A percentile compares a stretch with the other conserved stretches of the same genome.
phyloP scores from a whole-genome alignment of 2,888 invertebrate genomes.

The Linnaemya tessellans region DNA sequence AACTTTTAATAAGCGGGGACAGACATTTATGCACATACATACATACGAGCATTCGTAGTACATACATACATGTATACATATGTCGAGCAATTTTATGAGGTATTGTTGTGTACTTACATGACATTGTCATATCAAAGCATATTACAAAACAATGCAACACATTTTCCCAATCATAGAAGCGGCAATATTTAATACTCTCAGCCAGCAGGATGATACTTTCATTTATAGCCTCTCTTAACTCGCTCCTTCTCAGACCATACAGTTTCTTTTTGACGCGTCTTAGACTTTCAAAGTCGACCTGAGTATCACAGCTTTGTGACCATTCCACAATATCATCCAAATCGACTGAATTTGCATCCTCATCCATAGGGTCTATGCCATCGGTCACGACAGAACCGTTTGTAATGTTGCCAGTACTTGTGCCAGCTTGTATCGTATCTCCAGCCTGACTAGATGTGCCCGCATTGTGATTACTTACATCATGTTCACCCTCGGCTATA shows the following conservation, averaged over 20 bases:
- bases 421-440: conserved; percentile 2
- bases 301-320: conserved; percentile 76
- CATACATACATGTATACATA: too few species aligned
- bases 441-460: not conserved
- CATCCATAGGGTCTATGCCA: conserved; percentile 60
- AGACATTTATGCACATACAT: too few species aligned
- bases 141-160: conserved; percentile 86
- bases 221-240: conserved; percentile 79
- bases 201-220: conserved; percentile 77
- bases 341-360: conserved; percentile 50
- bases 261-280: conserved; percentile 84
- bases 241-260: conserved; percentile 76
- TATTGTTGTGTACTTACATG: conserved; percentile 86
- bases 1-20: too few species aligned
- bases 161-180: conserved; percentile 79
- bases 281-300: conserved; percentile 86
- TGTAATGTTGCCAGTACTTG: conserved; percentile 39
- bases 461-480: conserved; percentile 17
- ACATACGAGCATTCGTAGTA: too few species aligned
- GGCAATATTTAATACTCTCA: conserved; percentile 76
- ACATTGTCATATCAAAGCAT: conserved; percentile 90
- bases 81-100: not conserved
- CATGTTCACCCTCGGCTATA: conserved; percentile 15
- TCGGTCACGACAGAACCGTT: conserved; percentile 9
- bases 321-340: conserved; percentile 55